phyloP scores from a whole-genome alignment of 35 echinoderm and acorn worm genomes.

The Apostichopus californicus region DNA sequence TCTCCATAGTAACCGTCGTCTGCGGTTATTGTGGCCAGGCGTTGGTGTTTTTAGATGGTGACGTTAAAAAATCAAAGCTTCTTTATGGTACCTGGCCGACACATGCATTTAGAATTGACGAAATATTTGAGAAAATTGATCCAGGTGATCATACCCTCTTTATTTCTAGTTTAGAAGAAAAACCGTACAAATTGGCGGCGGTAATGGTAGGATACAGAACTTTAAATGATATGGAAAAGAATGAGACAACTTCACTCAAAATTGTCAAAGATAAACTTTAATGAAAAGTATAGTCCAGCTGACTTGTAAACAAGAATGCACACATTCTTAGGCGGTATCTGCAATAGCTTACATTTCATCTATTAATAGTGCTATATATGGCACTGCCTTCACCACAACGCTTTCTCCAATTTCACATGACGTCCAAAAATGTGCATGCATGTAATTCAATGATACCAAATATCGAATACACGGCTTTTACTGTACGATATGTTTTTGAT shows the following conservation, averaged over 20 bases:
- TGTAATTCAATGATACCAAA: too few relatives aligned
- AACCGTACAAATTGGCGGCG: slow-evolving; percentile 72
- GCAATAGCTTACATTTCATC: too few relatives aligned
- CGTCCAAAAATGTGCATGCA: too few relatives aligned
- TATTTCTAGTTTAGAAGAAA: slow-evolving; percentile 76
- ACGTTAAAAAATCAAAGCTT: slow-evolving; percentile 63
- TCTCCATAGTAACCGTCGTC: slow-evolving; percentile 59
- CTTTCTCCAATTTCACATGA: too few relatives aligned
- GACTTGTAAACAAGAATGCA: too few relatives aligned
- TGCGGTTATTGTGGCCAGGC: slow-evolving; percentile 82
- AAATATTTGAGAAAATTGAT: slow-evolving; percentile 40
- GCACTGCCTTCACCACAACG: too few relatives aligned
- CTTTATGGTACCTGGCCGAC: slow-evolving; percentile 48
- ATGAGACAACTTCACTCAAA: not conserved
- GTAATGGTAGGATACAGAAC: slow-evolving; percentile 59
- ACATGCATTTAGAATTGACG: slow-evolving; percentile 57
- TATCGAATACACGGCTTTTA: too few relatives aligned
- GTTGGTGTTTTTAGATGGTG: slow-evolving; percentile 65
- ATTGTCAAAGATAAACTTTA: too few relatives aligned
- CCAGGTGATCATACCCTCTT: slow-evolving; percentile 58
- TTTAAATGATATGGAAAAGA: not conserved
- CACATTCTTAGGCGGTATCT: too few relatives aligned
- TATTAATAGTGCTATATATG: too few relatives aligned
- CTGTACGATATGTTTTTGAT: too few relatives aligned
- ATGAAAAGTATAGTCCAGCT: too few relatives aligned